phyloP scores from a whole-genome alignment of 2,888 invertebrate genomes.

The Coenonympha arcania region DNA sequence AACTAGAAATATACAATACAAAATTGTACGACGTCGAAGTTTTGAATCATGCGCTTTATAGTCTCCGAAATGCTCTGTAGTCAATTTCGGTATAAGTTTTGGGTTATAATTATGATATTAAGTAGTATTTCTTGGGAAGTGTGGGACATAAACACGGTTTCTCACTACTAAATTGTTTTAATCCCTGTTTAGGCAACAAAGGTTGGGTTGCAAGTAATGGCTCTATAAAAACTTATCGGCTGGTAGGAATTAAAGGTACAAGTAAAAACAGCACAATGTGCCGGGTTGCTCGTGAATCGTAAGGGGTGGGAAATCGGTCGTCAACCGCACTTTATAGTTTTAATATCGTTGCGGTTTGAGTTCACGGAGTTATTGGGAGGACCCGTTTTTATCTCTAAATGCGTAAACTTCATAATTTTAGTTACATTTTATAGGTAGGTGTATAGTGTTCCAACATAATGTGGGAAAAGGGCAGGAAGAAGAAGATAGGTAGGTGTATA shows the following conservation, averaged over 20 bases:
- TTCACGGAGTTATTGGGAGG: constrained; percentile 51
- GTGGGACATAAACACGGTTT: constrained; percentile 2
- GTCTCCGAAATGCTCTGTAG: too few species aligned
- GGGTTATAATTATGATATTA: not conserved
- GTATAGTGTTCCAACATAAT: too few species aligned
- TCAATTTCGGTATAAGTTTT: too few species aligned
- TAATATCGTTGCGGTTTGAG: constrained; percentile 63
- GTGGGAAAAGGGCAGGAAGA: too few species aligned
- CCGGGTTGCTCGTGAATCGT: constrained; percentile 38
- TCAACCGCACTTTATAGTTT: constrained; percentile 68
- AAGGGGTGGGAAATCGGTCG: constrained; percentile 49
- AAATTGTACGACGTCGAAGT: too few species aligned
- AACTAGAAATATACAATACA: too few species aligned
- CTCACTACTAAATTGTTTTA: constrained; percentile 10
- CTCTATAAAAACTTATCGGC: constrained; percentile 28
- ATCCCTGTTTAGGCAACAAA: constrained; percentile 35
- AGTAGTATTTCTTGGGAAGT: not conserved
- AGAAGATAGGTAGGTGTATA: constrained; percentile 27
- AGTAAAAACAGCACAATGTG: constrained; percentile 39
- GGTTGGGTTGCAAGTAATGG: constrained; percentile 22
- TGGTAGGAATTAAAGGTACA: constrained; percentile 39
- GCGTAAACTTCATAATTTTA: constrained; percentile 36
- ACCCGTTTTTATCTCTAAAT: constrained; percentile 57
- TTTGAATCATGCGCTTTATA: too few species aligned
- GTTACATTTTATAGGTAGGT: too few species aligned